Evolutionary conservation across 37 sponge, comb jelly and placozoan genomes (phyloP), one percentile per base, ranked within the genome.

Genomic region (Eunapius fragilis): DNA sequence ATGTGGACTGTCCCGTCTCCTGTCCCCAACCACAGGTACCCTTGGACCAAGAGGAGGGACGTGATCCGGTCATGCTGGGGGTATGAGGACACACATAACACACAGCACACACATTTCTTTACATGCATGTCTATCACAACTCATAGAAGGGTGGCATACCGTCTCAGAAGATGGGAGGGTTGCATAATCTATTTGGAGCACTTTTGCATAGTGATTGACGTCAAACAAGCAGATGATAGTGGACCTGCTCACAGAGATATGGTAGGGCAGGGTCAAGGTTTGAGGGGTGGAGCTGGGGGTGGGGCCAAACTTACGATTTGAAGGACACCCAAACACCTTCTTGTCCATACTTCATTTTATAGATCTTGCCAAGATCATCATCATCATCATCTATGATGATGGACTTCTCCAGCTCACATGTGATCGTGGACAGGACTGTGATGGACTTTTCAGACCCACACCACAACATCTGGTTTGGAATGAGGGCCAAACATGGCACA

Each of bases 321-420:
- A 81, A 90, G 71, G 86, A 69, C 13, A 81, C 72, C 90, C 90
- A 90, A 10, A 90, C 72, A 4, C 90, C 86, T 34, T 85, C 81
- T 3, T 68, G 50, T 2, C 86, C 69, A 58, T 19, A 31, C 67
- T 12, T 50, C 81, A 90, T 85, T 41, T 90, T 85, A 68, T 81
- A 74, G 26, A 90, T 82, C 28, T 77, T 77, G 71, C 80, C 80
- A 36, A 28, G 35, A 58, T 58, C 58, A 58, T 58, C 58, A 58
- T 58, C 58, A 24, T 47, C 48, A 11, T 77, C 86, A 5, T 31
- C 25, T 76, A 85, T 85, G 35, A 82, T 78, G 27, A 90, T 32
- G 7, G 86, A 80, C 35, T 90, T 37, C 17, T 85, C 82, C 24
- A 82, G 86, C 70, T 90, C 90, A 33, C 80, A 67, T 0, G 75